A percentile compares a stretch with the other conserved stretches of the same genome.
These are phyloP conservation scores for Sepiola atlantica DNA, from an alignment of 2,888 invertebrate species.

Conservation along the genomic window DNA sequence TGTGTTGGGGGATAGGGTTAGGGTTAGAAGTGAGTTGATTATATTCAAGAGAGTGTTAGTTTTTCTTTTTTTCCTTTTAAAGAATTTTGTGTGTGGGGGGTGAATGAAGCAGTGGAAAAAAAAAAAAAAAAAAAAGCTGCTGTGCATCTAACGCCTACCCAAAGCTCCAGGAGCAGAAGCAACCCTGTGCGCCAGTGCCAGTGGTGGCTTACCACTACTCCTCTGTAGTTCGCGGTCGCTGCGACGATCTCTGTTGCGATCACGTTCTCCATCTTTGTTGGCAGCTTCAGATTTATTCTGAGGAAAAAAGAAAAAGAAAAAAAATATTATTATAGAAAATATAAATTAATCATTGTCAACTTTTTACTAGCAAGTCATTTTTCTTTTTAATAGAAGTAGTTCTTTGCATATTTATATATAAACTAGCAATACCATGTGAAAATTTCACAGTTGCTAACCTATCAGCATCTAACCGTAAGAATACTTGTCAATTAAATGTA, in stretches of 20 bases:
- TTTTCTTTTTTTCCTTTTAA: too few species aligned
- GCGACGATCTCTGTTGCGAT: slow-evolving; percentile 57
- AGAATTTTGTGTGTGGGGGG: not conserved
- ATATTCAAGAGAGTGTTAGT: not conserved
- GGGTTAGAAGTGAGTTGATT: not conserved
- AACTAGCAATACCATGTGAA: not conserved
- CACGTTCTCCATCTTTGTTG: slow-evolving; percentile 55
- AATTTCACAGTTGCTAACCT: too few species aligned
- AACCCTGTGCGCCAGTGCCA: slow-evolving; percentile 56
- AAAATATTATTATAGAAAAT: too few species aligned
- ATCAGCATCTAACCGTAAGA: too few species aligned
- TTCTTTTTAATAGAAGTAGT: not conserved
- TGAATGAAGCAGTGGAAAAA: not conserved
- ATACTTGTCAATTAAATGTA: too few species aligned
- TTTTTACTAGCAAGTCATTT: not conserved
- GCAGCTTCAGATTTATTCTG: slow-evolving; percentile 65
- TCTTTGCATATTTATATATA: not conserved
- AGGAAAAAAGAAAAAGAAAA: slow-evolving; percentile 50
- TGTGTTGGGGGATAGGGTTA: not conserved
- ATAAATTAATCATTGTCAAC: slow-evolving; percentile 36
- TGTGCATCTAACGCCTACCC: slow-evolving; percentile 53
- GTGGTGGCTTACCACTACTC: slow-evolving; percentile 59
- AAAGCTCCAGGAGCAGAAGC: slow-evolving; percentile 65
- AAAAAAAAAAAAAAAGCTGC: not conserved
- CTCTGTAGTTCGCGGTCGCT: slow-evolving; percentile 59